phyloP scores from a whole-genome alignment of 1,140 invertebrate genomes.

The Acromyrmex echinatior region DNA sequence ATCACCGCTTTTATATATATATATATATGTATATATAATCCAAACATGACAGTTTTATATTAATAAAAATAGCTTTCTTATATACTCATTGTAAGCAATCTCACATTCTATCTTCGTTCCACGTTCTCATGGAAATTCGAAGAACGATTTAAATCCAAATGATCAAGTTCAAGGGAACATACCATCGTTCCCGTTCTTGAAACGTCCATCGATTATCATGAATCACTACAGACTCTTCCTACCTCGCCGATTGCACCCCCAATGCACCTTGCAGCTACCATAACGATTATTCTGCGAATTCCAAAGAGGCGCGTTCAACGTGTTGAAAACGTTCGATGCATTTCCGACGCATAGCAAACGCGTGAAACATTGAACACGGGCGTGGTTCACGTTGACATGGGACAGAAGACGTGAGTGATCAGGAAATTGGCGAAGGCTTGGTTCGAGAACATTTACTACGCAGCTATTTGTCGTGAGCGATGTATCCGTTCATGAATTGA shows the following conservation, averaged over 20 bases:
- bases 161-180: conserved; percentile 30
- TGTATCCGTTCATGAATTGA: conserved; percentile 50
- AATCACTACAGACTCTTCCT: conserved; percentile 24
- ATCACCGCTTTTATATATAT: background rate
- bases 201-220: conserved; percentile 26
- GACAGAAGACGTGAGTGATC: conserved; percentile 64
- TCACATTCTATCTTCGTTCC: background rate
- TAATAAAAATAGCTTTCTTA: background rate
- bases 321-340: background rate
- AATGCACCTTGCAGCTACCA: conserved; percentile 15
- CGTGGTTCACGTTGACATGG: conserved; percentile 67
- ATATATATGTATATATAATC: too few species aligned
- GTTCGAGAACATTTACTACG: conserved; percentile 29
- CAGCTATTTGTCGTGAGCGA: conserved; percentile 50
- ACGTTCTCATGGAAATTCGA: conserved; percentile 20
- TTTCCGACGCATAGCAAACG: conserved; percentile 11
- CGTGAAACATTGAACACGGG: conserved; percentile 29
- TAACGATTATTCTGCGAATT: conserved; percentile 32
- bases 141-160: conserved; percentile 41
- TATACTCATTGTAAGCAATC: background rate
- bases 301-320: conserved; percentile 6
- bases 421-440: conserved; percentile 56
- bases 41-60: background rate
- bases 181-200: conserved; percentile 2
- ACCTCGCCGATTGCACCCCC: conserved; percentile 16